Percentiles rank a stretch among this genome's conserved stretches.
phyloP scores from a whole-genome alignment of 2,113 vertebrate genomes.

The Clinocottus analis region DNA sequence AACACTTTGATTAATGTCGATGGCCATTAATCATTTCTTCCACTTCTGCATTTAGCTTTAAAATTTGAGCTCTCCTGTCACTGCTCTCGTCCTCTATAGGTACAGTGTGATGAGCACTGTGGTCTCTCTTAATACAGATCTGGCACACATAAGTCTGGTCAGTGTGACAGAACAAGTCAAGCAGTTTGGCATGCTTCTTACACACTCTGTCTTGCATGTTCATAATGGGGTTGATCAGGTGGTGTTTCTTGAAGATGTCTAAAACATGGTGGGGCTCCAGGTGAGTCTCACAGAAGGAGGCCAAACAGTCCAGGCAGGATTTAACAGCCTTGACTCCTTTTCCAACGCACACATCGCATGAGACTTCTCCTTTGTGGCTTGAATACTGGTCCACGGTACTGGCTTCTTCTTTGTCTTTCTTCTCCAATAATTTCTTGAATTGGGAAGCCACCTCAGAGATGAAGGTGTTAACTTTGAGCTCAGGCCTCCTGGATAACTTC shows the following conservation, averaged over 20 bases:
- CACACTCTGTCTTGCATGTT: slow-evolving; percentile 89
- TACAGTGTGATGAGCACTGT: slow-evolving; percentile 55
- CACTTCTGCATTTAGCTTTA: slow-evolving; percentile 31
- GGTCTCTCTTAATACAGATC: slow-evolving; percentile 81
- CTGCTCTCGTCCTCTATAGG: slow-evolving; percentile 48
- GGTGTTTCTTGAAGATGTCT: slow-evolving; percentile 86
- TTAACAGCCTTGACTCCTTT: slow-evolving; percentile 86
- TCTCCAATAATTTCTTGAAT: slow-evolving; percentile 35
- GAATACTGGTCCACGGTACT: neutral
- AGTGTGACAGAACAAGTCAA: slow-evolving; percentile 88
- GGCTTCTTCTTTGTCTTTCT: neutral
- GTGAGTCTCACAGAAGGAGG: slow-evolving; percentile 91
- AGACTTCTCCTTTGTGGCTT: slow-evolving; percentile 76
- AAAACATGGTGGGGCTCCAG: slow-evolving; percentile 86
- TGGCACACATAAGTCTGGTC: slow-evolving; percentile 89
- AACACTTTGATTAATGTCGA: slow-evolving; percentile 51
- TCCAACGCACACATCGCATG: slow-evolving; percentile 88
- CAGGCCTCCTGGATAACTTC: slow-evolving; percentile 59
- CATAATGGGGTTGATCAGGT: slow-evolving; percentile 85
- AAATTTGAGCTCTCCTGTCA: slow-evolving; percentile 48
- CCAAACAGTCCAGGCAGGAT: slow-evolving; percentile 92
- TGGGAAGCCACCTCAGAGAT: slow-evolving; percentile 66
- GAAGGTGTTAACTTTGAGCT: slow-evolving; percentile 75
- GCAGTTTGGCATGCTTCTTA: slow-evolving; percentile 85
- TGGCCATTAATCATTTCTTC: slow-evolving; percentile 50